Percentiles rank a stretch among this genome's conserved stretches.
phyloP scores from a whole-genome alignment of 1,140 invertebrate species.

The Caenorhabditis briggsae region DNA sequence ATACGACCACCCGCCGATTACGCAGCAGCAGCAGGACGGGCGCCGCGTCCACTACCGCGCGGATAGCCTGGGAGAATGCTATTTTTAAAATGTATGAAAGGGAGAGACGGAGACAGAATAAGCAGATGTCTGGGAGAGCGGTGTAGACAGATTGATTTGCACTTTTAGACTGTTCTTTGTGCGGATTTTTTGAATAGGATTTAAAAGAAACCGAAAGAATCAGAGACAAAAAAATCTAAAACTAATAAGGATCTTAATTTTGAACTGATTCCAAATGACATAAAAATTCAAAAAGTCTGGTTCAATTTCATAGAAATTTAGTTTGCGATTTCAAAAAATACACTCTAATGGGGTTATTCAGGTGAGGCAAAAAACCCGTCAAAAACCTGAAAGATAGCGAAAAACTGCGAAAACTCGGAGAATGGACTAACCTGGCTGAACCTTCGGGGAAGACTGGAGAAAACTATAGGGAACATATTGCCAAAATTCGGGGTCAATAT shows the following conservation, averaged over 20 bases:
- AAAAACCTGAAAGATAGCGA: no score
- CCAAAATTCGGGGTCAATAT: no score
- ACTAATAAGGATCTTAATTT: no score
- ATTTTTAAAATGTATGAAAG: not conserved
- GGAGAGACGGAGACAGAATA: slow-evolving; percentile 1
- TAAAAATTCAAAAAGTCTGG: not conserved
- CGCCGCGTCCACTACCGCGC: slow-evolving; percentile 35
- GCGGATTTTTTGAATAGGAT: not conserved
- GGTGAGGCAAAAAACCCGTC: no score
- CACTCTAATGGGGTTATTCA: not conserved
- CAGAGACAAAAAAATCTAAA: no score
- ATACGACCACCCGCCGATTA: slow-evolving; percentile 24
- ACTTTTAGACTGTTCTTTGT: slow-evolving; percentile 32
- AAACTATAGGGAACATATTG: no score
- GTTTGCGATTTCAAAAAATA: no score
- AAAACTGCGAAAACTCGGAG: no score
- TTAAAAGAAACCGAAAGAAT: not conserved
- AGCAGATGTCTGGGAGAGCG: not conserved
- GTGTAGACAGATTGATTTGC: not conserved
- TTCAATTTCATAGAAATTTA: no score
- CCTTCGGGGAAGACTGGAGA: no score
- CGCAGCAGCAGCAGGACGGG: not conserved
- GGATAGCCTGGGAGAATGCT: not conserved
- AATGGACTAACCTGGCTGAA: no score
- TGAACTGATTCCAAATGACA: no score